phyloP scores from a whole-genome alignment of 1,140 invertebrate species.

The Phenacoccus solenopsis region DNA sequence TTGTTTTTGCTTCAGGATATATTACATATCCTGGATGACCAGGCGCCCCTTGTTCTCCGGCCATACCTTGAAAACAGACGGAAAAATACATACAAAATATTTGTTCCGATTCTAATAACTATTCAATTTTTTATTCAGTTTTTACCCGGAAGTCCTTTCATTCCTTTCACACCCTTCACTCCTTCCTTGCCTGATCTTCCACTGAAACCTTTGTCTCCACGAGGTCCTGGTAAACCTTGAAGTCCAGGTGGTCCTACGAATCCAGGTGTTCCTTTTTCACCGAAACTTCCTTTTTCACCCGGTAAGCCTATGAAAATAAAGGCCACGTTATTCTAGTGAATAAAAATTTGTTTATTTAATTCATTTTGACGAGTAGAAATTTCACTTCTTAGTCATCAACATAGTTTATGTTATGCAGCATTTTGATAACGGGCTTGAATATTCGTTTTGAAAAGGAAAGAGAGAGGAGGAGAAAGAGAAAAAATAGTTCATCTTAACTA shows the following conservation, averaged over 20 bases:
- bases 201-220: conserved; percentile 31
- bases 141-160: too few species aligned
- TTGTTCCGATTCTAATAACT: too few species aligned
- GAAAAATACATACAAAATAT: too few species aligned
- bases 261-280: conserved; percentile 38
- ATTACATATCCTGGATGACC: conserved; percentile 43
- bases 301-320: conserved; percentile 35
- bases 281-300: conserved; percentile 47
- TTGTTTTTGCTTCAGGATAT: neutral
- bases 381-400: too few species aligned
- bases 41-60: conserved; percentile 32
- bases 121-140: too few species aligned
- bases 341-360: too few species aligned
- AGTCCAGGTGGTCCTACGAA: conserved; percentile 37
- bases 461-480: too few species aligned
- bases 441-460: too few species aligned
- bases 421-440: too few species aligned
- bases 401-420: too few species aligned
- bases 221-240: conserved; percentile 36
- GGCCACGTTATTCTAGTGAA: neutral
- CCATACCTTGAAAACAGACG: neutral
- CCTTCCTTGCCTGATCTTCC: conserved; percentile 27
- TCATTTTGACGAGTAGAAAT: too few species aligned
- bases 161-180: neutral
- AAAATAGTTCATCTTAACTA: too few species aligned